Evolutionary conservation across 2,113 vertebrate genomes (phyloP).

Genomic region (Phalacrocorax brasilianus): DNA sequence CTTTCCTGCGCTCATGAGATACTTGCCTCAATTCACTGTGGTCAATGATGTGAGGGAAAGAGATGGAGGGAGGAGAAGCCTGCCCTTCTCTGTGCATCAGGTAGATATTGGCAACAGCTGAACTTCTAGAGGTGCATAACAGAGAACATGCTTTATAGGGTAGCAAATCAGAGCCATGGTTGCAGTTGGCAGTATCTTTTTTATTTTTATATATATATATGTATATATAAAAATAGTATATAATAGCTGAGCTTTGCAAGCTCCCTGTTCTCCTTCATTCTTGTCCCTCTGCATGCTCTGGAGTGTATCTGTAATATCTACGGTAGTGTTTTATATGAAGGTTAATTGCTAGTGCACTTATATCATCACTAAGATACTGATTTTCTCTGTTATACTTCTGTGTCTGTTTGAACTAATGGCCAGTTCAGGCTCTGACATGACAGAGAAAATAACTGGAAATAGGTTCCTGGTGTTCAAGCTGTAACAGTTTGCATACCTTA

Average conservation of each 20-base stretch:
- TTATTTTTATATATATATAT: not conserved
- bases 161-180: not conserved
- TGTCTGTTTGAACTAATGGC: not conserved
- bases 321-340: not conserved
- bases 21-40: not conserved
- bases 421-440: not conserved
- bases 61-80: not conserved
- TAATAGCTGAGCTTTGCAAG: not conserved
- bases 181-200: not conserved
- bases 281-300: not conserved
- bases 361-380: not conserved
- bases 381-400: not conserved
- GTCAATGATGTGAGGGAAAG: not conserved
- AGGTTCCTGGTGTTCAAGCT: not conserved
- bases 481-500: not conserved
- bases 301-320: not conserved
- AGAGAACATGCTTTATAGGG: not conserved
- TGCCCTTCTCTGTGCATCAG: not conserved
- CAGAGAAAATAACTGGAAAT: not conserved
- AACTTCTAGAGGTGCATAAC: not conserved
- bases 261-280: not conserved
- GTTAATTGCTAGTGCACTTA: not conserved
- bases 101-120: not conserved
- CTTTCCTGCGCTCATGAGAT: not conserved
- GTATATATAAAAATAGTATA: not conserved